Evolutionary conservation across 2,113 vertebrate genomes (phyloP).

Genomic region (Albula glossodonta): DNA sequence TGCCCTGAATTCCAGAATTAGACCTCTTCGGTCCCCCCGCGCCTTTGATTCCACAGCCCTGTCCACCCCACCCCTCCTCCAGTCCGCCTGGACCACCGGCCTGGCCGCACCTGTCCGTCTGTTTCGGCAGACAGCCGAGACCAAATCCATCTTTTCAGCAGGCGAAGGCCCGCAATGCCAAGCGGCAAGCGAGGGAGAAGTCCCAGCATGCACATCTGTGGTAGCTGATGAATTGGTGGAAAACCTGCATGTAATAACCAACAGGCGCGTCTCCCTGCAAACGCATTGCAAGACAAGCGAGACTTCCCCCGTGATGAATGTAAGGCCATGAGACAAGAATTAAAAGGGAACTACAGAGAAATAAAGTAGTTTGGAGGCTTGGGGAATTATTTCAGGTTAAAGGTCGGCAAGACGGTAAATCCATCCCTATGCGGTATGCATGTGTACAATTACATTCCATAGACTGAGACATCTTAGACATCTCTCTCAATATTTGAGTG

Average conservation of each 20-base stretch:
- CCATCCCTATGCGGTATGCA: not conserved
- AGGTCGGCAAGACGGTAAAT: not conserved
- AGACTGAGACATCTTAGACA: not conserved
- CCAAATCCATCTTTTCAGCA: slow-evolving; percentile 43
- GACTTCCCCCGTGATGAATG: not conserved
- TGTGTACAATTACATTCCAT: not conserved
- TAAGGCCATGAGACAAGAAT: not conserved
- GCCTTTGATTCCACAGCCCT: slow-evolving; percentile 9
- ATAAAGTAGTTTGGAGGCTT: not conserved
- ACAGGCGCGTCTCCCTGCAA: not conserved
- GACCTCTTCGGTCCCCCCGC: not conserved
- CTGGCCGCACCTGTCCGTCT: slow-evolving; percentile 40
- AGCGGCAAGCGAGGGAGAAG: slow-evolving; percentile 1
- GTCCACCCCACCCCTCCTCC: not conserved
- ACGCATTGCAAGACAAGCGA: not conserved
- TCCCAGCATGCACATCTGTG: not conserved
- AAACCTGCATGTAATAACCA: not conserved
- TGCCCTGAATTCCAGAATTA: slow-evolving; percentile 27
- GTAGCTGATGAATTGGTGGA: not conserved
- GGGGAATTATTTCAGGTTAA: not conserved
- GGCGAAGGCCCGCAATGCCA: not conserved
- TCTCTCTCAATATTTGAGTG: not conserved
- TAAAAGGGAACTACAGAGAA: not conserved
- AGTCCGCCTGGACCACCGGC: slow-evolving; percentile 44
- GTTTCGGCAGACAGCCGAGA: slow-evolving; percentile 21